A percentile compares a stretch with the other conserved stretches of the same genome.
Evolutionary conservation across 2,113 vertebrate genomes (phyloP).

Genomic region (Myrmophylax atrothorax): DNA sequence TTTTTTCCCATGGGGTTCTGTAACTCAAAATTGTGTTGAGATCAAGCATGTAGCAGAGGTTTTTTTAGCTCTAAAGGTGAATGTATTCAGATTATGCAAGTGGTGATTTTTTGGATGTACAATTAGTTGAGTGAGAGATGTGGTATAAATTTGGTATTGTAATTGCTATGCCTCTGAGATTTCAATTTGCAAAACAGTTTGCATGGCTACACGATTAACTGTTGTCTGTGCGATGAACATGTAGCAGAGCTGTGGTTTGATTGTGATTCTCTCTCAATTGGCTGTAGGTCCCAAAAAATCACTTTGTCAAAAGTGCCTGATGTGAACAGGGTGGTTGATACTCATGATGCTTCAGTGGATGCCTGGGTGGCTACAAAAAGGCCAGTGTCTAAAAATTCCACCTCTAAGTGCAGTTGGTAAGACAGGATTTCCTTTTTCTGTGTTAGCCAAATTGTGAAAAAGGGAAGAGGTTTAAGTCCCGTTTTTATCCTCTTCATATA

Average conservation of each 20-base stretch:
- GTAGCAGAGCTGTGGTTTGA: not conserved
- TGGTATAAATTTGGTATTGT: slow-evolving; percentile 58
- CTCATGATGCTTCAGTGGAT: not conserved
- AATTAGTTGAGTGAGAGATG: slow-evolving; percentile 61
- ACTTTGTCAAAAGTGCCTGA: not conserved
- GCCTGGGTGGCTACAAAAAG: not conserved
- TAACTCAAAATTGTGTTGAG: slow-evolving; percentile 38
- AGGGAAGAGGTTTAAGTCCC: not conserved
- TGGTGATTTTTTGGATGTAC: slow-evolving; percentile 64
- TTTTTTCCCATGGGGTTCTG: slow-evolving; percentile 18
- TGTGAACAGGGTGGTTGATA: not conserved
- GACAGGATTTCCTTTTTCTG: not conserved
- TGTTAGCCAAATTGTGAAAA: not conserved
- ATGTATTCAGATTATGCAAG: slow-evolving; percentile 67
- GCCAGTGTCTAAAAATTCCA: not conserved
- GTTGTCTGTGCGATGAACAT: not conserved
- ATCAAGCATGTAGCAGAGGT: not conserved
- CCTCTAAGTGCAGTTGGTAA: not conserved
- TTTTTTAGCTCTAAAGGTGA: slow-evolving; percentile 54
- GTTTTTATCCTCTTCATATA: not conserved
- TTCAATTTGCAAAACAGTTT: slow-evolving; percentile 54
- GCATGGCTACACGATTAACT: slow-evolving; percentile 39
- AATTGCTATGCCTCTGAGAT: slow-evolving; percentile 59
- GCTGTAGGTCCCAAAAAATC: not conserved
- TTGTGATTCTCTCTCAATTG: not conserved